Conservation (phyloP, 1,140 invertebrate species). For the Holotrichia oblita region DNA sequence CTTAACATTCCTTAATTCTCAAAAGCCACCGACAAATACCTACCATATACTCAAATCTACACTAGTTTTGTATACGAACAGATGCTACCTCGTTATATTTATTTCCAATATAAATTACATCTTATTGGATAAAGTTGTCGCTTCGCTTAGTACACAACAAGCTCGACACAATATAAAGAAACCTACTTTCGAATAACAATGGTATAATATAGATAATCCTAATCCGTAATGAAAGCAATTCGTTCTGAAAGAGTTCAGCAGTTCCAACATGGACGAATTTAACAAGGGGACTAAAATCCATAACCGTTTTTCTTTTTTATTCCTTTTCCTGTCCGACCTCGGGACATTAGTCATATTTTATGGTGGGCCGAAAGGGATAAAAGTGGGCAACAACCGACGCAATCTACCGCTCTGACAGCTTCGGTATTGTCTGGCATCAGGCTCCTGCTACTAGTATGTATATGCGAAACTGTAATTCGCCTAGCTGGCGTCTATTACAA, state of each 20-base stretch:
- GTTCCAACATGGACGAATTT: not conserved
- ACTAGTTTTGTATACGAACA: too few species aligned
- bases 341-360: slow-evolving; percentile 30
- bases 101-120: not conserved
- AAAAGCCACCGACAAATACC: too few species aligned
- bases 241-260: not conserved
- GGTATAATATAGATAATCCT: slow-evolving; percentile 4
- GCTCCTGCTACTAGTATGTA: not conserved
- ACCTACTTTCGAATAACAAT: not conserved
- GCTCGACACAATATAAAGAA: not conserved
- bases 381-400: not conserved
- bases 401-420: slow-evolving; percentile 17
- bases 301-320: slow-evolving; percentile 33
- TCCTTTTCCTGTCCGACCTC: slow-evolving; percentile 20
- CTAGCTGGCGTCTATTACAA: slow-evolving; percentile 6
- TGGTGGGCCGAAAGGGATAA: not conserved
- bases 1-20: too few species aligned
- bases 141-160: not conserved
- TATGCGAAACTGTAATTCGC: not conserved
- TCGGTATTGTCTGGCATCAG: slow-evolving; percentile 1
- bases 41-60: too few species aligned
- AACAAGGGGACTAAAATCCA: slow-evolving; percentile 28
- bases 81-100: too few species aligned
- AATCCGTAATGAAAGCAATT: slow-evolving; percentile 9
- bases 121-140: not conserved